Conservation (phyloP, 2,888 invertebrate genomes). For the Spilarctia lutea region DNA sequence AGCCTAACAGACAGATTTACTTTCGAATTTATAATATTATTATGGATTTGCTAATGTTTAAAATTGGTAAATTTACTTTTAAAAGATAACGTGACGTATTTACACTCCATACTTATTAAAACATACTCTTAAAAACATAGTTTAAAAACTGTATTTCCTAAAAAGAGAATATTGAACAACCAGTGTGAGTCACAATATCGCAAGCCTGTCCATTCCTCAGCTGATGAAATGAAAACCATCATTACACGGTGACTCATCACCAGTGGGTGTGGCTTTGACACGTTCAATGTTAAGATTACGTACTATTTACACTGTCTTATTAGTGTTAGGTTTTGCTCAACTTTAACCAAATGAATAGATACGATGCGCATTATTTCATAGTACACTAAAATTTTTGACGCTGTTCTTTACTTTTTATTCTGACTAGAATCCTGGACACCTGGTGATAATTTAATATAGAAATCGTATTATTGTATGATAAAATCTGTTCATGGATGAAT, state of each 20-base stretch:
- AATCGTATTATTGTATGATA: not conserved
- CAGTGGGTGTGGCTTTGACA: slow-evolving; percentile 35
- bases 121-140: not conserved
- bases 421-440: not conserved
- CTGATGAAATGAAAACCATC: slow-evolving; percentile 49
- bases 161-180: slow-evolving; percentile 11
- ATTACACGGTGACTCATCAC: slow-evolving; percentile 49
- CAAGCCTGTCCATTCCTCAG: slow-evolving; percentile 14
- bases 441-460: not conserved
- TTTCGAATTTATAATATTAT: too few relatives aligned
- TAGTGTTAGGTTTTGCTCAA: not conserved
- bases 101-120: not conserved
- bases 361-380: not conserved
- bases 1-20: too few relatives aligned
- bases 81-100: not conserved
- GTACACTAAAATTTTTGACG: not conserved
- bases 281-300: slow-evolving; percentile 8
- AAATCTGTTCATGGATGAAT: not conserved
- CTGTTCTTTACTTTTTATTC: not conserved
- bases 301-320: not conserved
- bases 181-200: slow-evolving; percentile 32
- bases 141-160: not conserved
- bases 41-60: too few relatives aligned
- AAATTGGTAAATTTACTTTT: not conserved
- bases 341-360: not conserved